Base-by-base conservation (phyloP, 2,888 invertebrate genomes). In the Yponomeuta malinellus region DNA sequence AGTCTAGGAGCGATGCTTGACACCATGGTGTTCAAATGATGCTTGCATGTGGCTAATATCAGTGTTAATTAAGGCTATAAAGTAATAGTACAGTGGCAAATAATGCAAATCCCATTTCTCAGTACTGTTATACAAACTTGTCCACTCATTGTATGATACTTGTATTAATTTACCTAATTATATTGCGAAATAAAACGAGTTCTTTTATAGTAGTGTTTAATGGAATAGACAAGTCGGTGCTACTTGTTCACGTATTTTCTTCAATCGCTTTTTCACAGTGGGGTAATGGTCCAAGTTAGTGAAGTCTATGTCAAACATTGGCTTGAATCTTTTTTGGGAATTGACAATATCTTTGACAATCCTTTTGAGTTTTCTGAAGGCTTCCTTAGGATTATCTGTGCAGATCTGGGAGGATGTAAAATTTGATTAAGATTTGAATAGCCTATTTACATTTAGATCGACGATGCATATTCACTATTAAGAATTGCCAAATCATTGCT, bases 1-100 rank as follows among this genome's bases (percentile, higher is more conserved):
- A 98, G 97, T 91, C 94, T 99, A 83, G 99, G 99, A 77, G 98
- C 99, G 59, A 98, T 98, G 98, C 94, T 99, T 71, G 98, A 99
- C 87, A 92, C 92, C 65, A 90, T 92, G 91, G 91, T 92, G 74
- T 92, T 92, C 79, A 92, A 92, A 89, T 92, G 88, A 92, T 87
- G 79, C 70, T 77, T 70, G 72, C 73, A 70, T 23, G 29, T 68
- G 69, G 69, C 15, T 70, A 37, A 15, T 64, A 65, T 70, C 48
- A 64, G 15, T 70, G 65, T 70, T 65, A 70, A 52, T 72, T 74
- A 73, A 86, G 85, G 80, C 78, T 84, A 82, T 84, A 82, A 15
- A 59, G 52, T 48, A 68, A 68, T 48, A 63, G 48, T 29, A 64
- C 82, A 86, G 81, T 83, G 81, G 79, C 75, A 81, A 83, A 80